Base-by-base conservation (phyloP, 2,888 invertebrate genomes). In the Tribolium freemani region DNA sequence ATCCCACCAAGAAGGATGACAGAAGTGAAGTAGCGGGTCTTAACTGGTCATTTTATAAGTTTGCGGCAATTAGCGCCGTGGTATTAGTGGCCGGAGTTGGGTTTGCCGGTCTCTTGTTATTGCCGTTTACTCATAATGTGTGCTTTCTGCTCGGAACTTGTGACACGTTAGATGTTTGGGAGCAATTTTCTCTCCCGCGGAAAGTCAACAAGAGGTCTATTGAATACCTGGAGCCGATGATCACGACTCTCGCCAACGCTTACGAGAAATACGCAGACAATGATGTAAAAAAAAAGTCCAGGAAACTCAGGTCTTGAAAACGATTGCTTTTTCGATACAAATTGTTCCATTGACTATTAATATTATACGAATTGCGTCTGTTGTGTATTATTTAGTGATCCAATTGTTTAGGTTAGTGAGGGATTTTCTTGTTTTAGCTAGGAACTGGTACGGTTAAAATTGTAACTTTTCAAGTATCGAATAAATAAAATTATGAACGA, bases 111-210 rank as follows among this genome's bases (percentile, higher is more conserved):
- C 20, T 83, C 20, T 53, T 80, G 54, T 79, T 82, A 58, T 85
- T 85, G 3, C 48, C 84, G 57, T 75, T 83, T 66, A 77, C 81
- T 8, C 85, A 83, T 77, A 84, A 83, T 75, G 72, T 85, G 20
- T 86, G 86, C 72, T 84, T 83, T 71, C 63, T 83, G 20, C 75
- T 85, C 46, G 85, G 85, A 50, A 81, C 81, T 38, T 86, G 85
- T 63, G 79, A 84, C 51, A 79, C 79, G 45, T 60, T 85, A 60
- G 82, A 82, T 57, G 60, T 78, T 46, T 83, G 85, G 4, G 83
- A 85, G 63, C 76, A 79, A 51, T 78, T 81, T 57, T 68, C 80
- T 26, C 72, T 75, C 11, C 75, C 67, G 13, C 75, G 76, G 5
- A 75, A 78, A 68, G 46, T 61, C 16, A 69, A 75, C 56, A 80